Base-by-base conservation (phyloP, 2,113 vertebrate species). In the Chamaetylas fuelleborni region DNA sequence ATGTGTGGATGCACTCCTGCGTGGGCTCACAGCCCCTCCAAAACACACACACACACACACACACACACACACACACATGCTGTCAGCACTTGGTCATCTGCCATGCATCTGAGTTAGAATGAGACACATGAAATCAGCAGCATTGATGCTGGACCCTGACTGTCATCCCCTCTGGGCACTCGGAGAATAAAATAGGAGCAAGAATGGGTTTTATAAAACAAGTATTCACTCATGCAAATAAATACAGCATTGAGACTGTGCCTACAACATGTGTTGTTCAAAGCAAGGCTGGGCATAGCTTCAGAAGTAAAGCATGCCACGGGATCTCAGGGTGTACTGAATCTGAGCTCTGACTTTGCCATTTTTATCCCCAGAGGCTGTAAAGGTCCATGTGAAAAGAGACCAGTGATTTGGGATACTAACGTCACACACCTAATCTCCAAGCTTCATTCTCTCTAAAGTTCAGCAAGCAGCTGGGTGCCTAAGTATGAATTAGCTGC, bases 141-240 rank as follows among this genome's bases (percentile, higher is more conserved):
- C 11, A 15, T 64, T 90, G 43, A 73, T 83, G 19, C 34, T 80
- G 74, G 85, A 43, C 56, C 26, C 88, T 58, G 87, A 47, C 74
- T 90, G 74, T 70, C 64, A 78, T 88, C 93, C 74, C 76, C 71
- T 81, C 74, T 0, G 3, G 79, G 42, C 78, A 90, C 58, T 62
- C 67, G 23, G 38, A 92, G 58, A 90, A 82, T 77, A 92, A 95
- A 95, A 81, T 2, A 73, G 34, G 47, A 93, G 56, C 24, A 58
- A 77, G 79, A 90, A 86, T 24, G 67, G 20, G 36, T 62, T 92
- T 93, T 91, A 61, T 58, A 82, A 95, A 85, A 67, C 66, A 88
- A 92, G 38, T 70, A 92, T 81, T 93, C 56, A 78, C 70, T 91
- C 66, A 88, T 83, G 85, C 64, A 97, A 82, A 87, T 86, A 92